Base-by-base conservation (phyloP, 2,888 invertebrate species). In the Baronia brevicornis region DNA sequence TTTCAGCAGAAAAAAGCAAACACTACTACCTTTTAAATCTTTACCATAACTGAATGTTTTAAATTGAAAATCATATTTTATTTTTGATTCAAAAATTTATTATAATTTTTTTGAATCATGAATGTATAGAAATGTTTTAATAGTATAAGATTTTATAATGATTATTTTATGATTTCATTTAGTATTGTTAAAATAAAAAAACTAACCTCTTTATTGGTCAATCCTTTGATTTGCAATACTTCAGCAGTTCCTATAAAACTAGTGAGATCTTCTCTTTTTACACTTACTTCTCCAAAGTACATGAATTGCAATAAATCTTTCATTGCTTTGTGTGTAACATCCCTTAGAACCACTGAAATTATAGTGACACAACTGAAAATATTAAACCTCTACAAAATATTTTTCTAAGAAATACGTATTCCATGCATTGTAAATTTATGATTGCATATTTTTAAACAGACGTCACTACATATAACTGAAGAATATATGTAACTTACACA, bases 201-300 rank as follows among this genome's bases (percentile, higher is more conserved):
- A 24, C 23, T 43, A 25, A 84, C 84, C 70, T 82, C 78, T 78
- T 84, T 85, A 53, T 84, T 82, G 21, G 91, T 90, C 49, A 91
- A 82, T 52, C 91, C 91, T 69, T 91, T 91, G 43, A 91, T 90
- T 75, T 91, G 90, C 43, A 91, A 74, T 23, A 89, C 86, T 69
- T 91, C 91, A 17, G 91, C 91, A 33, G 91, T 91, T 50, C 90
- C 87, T 55, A 91, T 79, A 75, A 91, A 91, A 56, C 88, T 87
- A 43, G 89, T 87, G 52, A 91, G 87, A 75, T 91, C 90, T 59
- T 91, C 91, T 48, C 90, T 85, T 51, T 90, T 87, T 29, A 91
- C 90, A 62, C 90, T 91, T 32, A 91, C 91, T 80, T 91, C 91
- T 27, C 91, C 91, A 71, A 90, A 88, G 54, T 91, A 91, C 90